phyloP scores from a whole-genome alignment of 2,797 vertebrate genomes.

The Coilia nasus region DNA sequence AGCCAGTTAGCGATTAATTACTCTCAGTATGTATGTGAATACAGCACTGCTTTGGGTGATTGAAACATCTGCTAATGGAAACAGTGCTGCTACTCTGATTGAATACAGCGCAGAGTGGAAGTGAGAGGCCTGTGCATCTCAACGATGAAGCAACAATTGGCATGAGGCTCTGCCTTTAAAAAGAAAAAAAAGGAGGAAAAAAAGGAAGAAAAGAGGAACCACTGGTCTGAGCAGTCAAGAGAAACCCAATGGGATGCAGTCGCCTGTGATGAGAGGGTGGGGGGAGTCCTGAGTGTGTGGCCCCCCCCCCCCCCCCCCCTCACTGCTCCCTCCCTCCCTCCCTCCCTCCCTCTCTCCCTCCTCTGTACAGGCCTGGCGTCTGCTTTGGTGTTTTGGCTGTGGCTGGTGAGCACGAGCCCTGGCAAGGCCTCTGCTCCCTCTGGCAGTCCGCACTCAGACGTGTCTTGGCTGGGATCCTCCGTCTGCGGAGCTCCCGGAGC shows the following conservation, averaged over 20 bases:
- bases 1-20: background rate
- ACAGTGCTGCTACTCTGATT: background rate
- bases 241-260: conserved; percentile 22
- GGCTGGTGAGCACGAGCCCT: conserved; percentile 33
- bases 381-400: conserved; percentile 22
- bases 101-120: background rate
- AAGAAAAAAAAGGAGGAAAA: background rate
- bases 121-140: background rate
- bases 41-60: background rate
- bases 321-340: background rate
- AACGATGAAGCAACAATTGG: conserved; percentile 18
- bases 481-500: conserved; percentile 32
- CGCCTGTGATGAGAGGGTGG: conserved; percentile 5
- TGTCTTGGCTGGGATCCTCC: conserved; percentile 34
- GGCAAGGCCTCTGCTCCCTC: conserved; percentile 21
- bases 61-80: background rate
- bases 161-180: conserved; percentile 7
- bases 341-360: background rate
- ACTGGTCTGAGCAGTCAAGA: background rate
- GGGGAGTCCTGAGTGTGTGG: background rate
- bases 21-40: background rate
- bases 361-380: conserved; percentile 18
- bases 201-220: background rate
- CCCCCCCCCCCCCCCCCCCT: background rate
- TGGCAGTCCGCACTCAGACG: conserved; percentile 19